Evolutionary conservation across 2,888 invertebrate species (phyloP).

Genomic region (Minunthozetes semirufus): DNA sequence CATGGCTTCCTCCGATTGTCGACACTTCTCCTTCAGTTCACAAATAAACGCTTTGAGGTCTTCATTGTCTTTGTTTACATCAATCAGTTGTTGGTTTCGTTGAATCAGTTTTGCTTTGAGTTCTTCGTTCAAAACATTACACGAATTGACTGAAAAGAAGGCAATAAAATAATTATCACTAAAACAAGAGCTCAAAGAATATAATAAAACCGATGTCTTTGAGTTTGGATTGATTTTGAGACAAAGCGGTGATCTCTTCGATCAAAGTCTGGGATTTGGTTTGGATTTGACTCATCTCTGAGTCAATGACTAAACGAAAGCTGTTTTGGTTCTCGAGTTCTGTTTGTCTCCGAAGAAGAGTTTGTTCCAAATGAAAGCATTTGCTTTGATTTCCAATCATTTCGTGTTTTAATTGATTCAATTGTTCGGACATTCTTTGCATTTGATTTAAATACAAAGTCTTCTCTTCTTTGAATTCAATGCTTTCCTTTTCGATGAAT

Average conservation of each 20-base stretch:
- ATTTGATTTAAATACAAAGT: not conserved
- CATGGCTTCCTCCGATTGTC: not conserved
- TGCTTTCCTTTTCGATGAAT: not conserved
- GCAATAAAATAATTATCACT: not conserved
- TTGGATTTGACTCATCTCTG: not conserved
- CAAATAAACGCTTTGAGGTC: not conserved
- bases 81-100: not conserved
- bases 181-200: not conserved
- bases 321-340: not conserved
- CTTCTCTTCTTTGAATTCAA: not conserved
- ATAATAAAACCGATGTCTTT: not conserved
- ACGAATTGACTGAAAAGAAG: not conserved
- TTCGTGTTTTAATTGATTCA: not conserved
- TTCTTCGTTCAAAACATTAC: not conserved
- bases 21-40: not conserved
- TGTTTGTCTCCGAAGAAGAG: not conserved
- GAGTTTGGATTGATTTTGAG: not conserved
- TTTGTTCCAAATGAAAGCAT: not conserved
- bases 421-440: not conserved
- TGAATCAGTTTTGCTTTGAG: not conserved
- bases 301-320: not conserved
- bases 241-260: not conserved
- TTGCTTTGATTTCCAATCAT: not conserved
- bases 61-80: not conserved
- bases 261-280: not conserved